A percentile compares a stretch with the other conserved stretches of the same genome.
Evolutionary conservation across 1,140 invertebrate species (phyloP).

Genomic region (Euwallacea similis): DNA sequence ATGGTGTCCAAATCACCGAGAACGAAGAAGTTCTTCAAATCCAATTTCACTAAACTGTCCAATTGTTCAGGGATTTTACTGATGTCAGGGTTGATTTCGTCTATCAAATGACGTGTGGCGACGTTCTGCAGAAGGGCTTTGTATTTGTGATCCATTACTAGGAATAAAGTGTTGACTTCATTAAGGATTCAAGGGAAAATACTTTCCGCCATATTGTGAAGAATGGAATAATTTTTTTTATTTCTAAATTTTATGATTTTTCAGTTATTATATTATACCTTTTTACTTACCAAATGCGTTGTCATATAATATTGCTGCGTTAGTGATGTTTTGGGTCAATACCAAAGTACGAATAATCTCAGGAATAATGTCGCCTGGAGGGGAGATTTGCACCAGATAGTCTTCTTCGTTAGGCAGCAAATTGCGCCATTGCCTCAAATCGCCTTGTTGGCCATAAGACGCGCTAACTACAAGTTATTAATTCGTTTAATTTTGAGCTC

Average conservation of each 20-base stretch:
- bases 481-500: neutral
- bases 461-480: slow-evolving; percentile 60
- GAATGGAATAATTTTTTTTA: neutral
- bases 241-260: neutral
- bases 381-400: slow-evolving; percentile 75
- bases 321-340: slow-evolving; percentile 79
- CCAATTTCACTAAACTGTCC: slow-evolving; percentile 71
- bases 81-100: slow-evolving; percentile 60
- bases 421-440: slow-evolving; percentile 77
- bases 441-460: slow-evolving; percentile 80
- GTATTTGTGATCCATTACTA: slow-evolving; percentile 90
- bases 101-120: slow-evolving; percentile 82
- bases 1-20: slow-evolving; percentile 72
- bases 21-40: slow-evolving; percentile 87
- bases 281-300: slow-evolving; percentile 71
- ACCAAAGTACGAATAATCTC: slow-evolving; percentile 81
- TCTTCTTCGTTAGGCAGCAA: slow-evolving; percentile 67
- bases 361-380: slow-evolving; percentile 80
- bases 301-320: slow-evolving; percentile 89
- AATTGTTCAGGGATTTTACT: slow-evolving; percentile 66
- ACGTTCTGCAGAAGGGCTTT: slow-evolving; percentile 86
- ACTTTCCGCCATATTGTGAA: no score
- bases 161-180: slow-evolving; percentile 25
- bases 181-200: no score
- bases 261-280: slow-evolving; percentile 9